Evolutionary conservation across 2,888 invertebrate genomes (phyloP).

Genomic region (Tuberolachnus salignus): DNA sequence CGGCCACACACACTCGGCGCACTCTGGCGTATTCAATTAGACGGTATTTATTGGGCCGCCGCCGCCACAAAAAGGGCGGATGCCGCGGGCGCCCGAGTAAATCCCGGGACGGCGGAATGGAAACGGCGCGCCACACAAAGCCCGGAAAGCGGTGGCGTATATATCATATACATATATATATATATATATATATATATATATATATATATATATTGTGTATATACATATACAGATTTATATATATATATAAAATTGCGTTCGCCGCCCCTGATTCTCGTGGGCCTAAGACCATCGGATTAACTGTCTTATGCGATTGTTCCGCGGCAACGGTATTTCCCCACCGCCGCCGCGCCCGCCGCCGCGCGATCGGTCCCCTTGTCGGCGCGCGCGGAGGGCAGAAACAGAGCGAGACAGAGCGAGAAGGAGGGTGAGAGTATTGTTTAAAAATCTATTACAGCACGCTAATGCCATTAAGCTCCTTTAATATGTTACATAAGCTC

Average conservation of each 20-base stretch:
- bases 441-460: conserved; percentile 54
- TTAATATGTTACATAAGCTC: conserved; percentile 54
- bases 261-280: conserved; percentile 34
- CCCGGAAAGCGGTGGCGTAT: not conserved
- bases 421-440: conserved; percentile 38
- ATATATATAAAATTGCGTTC: conserved; percentile 23
- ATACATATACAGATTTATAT: conserved; percentile 1
- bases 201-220: too few species aligned
- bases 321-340: not conserved
- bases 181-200: conserved; percentile 1
- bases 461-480: conserved; percentile 51
- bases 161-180: not conserved
- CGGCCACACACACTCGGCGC: not conserved
- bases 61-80: conserved; percentile 18
- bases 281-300: conserved; percentile 55
- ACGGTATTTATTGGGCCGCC: conserved; percentile 47
- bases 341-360: not conserved
- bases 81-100: conserved; percentile 2
- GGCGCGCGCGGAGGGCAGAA: too few species aligned
- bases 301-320: conserved; percentile 37
- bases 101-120: conserved; percentile 13
- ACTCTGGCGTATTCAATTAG: conserved; percentile 31
- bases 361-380: not conserved
- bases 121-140: conserved; percentile 17
- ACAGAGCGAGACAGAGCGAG: too few species aligned